Conservation (phyloP, 1,140 invertebrate species). For the Magallana gigas region DNA sequence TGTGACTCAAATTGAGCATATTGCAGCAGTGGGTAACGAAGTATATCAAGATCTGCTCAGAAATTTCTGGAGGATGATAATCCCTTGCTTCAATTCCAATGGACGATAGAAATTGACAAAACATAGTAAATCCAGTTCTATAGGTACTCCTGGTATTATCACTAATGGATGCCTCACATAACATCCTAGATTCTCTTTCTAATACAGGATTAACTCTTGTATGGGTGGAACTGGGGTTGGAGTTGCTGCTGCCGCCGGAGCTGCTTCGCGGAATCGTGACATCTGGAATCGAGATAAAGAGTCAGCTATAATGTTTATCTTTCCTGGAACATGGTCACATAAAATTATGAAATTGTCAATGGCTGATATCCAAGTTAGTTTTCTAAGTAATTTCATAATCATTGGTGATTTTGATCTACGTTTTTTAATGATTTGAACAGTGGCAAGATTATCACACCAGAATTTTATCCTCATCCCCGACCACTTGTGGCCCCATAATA, state of each 20-base stretch:
- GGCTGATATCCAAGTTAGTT: slow-evolving; percentile 40
- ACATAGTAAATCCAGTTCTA: neutral
- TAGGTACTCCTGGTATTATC: neutral
- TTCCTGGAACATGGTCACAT: slow-evolving; percentile 40
- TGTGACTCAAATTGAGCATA: neutral
- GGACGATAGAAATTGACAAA: neutral
- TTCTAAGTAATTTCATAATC: slow-evolving; percentile 51
- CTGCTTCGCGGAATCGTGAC: slow-evolving; percentile 37
- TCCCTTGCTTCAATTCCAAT: no score
- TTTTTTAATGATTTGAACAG: slow-evolving; percentile 50
- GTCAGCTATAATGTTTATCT: slow-evolving; percentile 44
- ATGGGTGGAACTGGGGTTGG: neutral
- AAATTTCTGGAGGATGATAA: neutral
- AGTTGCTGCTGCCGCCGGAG: neutral
- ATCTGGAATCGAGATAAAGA: slow-evolving; percentile 60
- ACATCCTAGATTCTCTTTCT: neutral
- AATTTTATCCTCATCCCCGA: slow-evolving; percentile 45
- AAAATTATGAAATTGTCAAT: slow-evolving; percentile 47
- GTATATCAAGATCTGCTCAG: slow-evolving; percentile 38
- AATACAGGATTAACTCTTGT: slow-evolving; percentile 5
- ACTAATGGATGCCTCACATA: neutral
- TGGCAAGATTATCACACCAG: slow-evolving; percentile 51
- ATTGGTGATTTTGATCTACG: slow-evolving; percentile 35
- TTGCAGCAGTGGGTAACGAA: slow-evolving; percentile 34
- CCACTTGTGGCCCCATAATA: slow-evolving; percentile 53